These are phyloP conservation scores for Etheostoma perlongum DNA, from an alignment of 2,797 vertebrate species.

Conservation along the genomic window DNA sequence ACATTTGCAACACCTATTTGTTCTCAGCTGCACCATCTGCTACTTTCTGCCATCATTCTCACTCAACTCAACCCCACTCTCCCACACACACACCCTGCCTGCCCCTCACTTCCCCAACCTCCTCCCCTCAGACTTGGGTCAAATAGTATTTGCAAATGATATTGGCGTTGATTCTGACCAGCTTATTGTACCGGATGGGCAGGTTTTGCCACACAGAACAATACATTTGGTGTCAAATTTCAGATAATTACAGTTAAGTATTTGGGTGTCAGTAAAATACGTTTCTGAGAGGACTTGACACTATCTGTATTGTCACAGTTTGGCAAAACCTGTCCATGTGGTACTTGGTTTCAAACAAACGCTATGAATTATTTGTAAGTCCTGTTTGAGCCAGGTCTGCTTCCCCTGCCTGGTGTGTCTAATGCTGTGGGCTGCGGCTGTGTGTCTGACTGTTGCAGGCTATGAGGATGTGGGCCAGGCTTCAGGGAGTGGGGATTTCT, in stretches of 20 bases:
- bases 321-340: constrained; percentile 39
- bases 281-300: constrained; percentile 25
- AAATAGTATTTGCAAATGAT: constrained; percentile 75
- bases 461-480: constrained; percentile 93
- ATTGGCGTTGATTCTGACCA: constrained; percentile 38
- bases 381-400: constrained; percentile 69
- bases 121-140: constrained; percentile 74
- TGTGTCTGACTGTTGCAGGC: constrained; percentile 92
- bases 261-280: background rate
- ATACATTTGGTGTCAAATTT: constrained; percentile 56
- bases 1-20: constrained; percentile 59
- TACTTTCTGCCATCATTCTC: constrained; percentile 79
- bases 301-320: constrained; percentile 34
- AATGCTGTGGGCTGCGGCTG: constrained; percentile 87
- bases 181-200: constrained; percentile 26
- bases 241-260: constrained; percentile 1
- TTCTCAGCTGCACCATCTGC: constrained; percentile 77
- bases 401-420: constrained; percentile 85
- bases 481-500: constrained; percentile 91
- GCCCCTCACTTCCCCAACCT: constrained; percentile 55
- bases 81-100: constrained; percentile 68
- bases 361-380: constrained; percentile 64
- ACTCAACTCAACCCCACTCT: constrained; percentile 69
- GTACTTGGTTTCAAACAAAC: constrained; percentile 40
- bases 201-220: constrained; percentile 35